A percentile compares a stretch with the other conserved stretches of the same genome.
These are phyloP conservation scores for Siniperca obscura DNA, from an alignment of 2,797 vertebrate species.

Conservation along the genomic window DNA sequence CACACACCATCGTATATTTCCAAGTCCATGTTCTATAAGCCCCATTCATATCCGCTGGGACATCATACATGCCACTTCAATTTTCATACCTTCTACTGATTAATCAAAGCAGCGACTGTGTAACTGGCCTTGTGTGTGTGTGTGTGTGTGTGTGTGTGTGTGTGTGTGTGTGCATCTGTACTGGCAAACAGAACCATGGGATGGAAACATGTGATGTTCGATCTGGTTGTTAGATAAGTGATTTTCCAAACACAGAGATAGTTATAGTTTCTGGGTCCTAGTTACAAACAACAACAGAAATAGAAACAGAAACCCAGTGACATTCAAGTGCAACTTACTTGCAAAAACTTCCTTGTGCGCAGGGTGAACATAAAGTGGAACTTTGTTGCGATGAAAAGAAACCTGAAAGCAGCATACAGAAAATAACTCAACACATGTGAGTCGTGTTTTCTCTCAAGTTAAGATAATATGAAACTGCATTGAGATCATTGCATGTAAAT, in stretches of 20 bases:
- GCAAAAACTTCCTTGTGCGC: conserved; percentile 87
- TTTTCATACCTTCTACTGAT: conserved; percentile 21
- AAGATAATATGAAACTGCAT: neutral
- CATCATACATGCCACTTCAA: neutral
- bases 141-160: conserved; percentile 29
- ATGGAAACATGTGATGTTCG: conserved; percentile 74
- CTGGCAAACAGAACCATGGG: conserved; percentile 56
- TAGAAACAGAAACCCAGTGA: neutral
- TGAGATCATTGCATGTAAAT: neutral
- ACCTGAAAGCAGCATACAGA: conserved; percentile 78
- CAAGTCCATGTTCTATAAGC: conserved; percentile 4
- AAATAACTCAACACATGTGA: conserved; percentile 20
- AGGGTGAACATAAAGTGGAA: conserved; percentile 85
- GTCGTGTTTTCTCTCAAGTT: neutral
- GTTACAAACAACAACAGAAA: conserved; percentile 30
- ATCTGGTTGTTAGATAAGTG: conserved; percentile 57
- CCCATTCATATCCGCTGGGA: neutral
- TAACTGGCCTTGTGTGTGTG: conserved; percentile 17
- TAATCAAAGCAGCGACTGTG: conserved; percentile 41
- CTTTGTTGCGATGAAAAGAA: conserved; percentile 85
- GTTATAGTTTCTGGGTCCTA: conserved; percentile 22
- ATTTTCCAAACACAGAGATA: conserved; percentile 40
- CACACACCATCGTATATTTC: neutral
- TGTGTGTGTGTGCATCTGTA: conserved; percentile 32
- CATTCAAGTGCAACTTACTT: conserved; percentile 83